Base-by-base conservation (phyloP, 2,797 vertebrate species). In the Melanotaenia parkinsoni region DNA sequence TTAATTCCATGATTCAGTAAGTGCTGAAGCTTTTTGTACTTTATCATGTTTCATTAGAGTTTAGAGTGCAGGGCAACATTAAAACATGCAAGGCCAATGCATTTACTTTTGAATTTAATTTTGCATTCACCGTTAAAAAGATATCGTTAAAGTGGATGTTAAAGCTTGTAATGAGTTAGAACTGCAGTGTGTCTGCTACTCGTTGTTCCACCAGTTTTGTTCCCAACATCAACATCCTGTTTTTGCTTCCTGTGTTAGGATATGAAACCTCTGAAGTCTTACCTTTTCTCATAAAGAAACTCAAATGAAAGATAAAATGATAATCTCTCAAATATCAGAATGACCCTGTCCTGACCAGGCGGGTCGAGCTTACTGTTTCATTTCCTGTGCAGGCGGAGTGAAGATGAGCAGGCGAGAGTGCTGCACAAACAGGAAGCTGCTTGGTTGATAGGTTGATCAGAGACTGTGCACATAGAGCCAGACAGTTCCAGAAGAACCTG, bases 311-410 rank as follows among this genome's bases (percentile, higher is more conserved):
- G 75, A 81, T 82, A 3, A 37, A 1, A 11, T 26, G 67, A 76
- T 83, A 61, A 86, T 82, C 82, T 69, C 13, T 50, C 32, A 32
- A 0, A 26, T 33, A 85, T 81, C 74, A 20, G 58, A 3, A 11
- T 24, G 64, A 56, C 11, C 54, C 0, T 2, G 10, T 50, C 51
- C 65, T n/a, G 58, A 64, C 66, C 71, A 13, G 26, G 2, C 33
- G n/a, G 56, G 38, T 10, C n/a, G 0, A 24, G 66, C 58, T 59
- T 22, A 3, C 68, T 0, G 4, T 72, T 83, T 90, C 76, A 91
- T 90, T 91, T 91, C 90, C 89, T 83, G 79, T 71, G 56, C 62
- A 72, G 85, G 26, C 50, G 20, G 22, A 50, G 37, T 35, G 50
- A 59, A 22, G 70, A 62, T 10, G 24, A 70, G 61, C 53, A 37